Conservation (phyloP, 2,113 vertebrate species). For the Xiphophorus maculatus region DNA sequence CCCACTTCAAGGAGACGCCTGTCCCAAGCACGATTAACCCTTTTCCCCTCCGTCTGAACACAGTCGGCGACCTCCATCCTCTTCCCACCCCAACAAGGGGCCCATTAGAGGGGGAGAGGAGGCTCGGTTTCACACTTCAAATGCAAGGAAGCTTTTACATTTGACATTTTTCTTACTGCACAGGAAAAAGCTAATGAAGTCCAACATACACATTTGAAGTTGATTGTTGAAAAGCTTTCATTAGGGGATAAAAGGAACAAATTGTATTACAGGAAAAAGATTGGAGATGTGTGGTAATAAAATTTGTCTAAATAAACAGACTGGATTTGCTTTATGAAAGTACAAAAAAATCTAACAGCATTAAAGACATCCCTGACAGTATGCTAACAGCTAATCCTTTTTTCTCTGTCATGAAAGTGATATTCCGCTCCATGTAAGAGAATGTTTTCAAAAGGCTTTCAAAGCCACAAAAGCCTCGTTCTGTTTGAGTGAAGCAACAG, state of each 20-base stretch:
- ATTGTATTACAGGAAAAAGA: neutral
- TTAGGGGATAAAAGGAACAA: conserved; percentile 8
- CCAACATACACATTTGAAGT: conserved; percentile 3
- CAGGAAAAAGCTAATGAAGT: conserved; percentile 48
- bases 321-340: neutral
- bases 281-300: neutral
- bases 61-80: conserved; percentile 34
- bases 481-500: conserved; percentile 60
- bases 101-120: conserved; percentile 41
- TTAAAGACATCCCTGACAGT: conserved; percentile 12
- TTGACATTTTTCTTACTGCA: conserved; percentile 15
- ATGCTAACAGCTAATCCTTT: conserved; percentile 32
- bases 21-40: conserved; percentile 79
- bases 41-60: conserved; percentile 57
- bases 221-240: neutral
- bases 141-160: conserved; percentile 40
- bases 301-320: neutral
- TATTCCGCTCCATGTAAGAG: conserved; percentile 45
- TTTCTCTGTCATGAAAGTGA: conserved; percentile 37
- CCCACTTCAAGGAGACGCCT: conserved; percentile 80
- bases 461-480: conserved; percentile 63
- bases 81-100: conserved; percentile 32
- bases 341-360: neutral
- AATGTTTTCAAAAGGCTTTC: conserved; percentile 75
- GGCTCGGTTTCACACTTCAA: conserved; percentile 57